These are phyloP conservation scores for Eupelmus urozonus DNA, from an alignment of 2,888 invertebrate genomes.

Conservation along the genomic window DNA sequence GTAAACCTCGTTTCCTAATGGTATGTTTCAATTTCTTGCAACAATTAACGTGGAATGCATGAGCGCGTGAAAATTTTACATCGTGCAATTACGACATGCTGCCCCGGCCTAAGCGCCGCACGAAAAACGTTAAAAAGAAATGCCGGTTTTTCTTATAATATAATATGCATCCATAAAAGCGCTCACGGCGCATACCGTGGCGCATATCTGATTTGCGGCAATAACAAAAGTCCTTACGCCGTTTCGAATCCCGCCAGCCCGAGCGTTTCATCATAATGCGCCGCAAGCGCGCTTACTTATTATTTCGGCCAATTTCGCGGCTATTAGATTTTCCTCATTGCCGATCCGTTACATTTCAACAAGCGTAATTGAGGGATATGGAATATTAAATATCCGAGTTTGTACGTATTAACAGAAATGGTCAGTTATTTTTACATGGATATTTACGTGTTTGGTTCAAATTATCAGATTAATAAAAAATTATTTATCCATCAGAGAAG, in stretches of 20 bases:
- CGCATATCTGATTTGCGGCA: slow-evolving; percentile 36
- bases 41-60: slow-evolving; percentile 55
- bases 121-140: slow-evolving; percentile 50
- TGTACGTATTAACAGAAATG: too few relatives aligned
- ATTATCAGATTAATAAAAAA: too few relatives aligned
- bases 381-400: too few relatives aligned
- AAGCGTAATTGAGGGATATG: background rate
- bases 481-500: too few relatives aligned
- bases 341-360: slow-evolving; percentile 5
- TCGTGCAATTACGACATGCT: slow-evolving; percentile 53
- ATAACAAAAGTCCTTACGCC: slow-evolving; percentile 42
- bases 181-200: background rate
- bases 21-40: slow-evolving; percentile 57
- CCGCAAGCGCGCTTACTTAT: background rate
- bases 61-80: slow-evolving; percentile 57
- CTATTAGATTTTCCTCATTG: slow-evolving; percentile 15
- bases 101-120: background rate
- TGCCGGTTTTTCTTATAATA: slow-evolving; percentile 45
- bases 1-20: slow-evolving; percentile 56
- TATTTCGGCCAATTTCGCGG: slow-evolving; percentile 25
- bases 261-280: slow-evolving; percentile 2
- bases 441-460: too few relatives aligned
- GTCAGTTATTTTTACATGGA: too few relatives aligned
- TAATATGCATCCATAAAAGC: slow-evolving; percentile 44
- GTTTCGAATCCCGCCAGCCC: background rate